Conservation (phyloP, 2,888 invertebrate genomes). For the Eustalomyia histrio region DNA sequence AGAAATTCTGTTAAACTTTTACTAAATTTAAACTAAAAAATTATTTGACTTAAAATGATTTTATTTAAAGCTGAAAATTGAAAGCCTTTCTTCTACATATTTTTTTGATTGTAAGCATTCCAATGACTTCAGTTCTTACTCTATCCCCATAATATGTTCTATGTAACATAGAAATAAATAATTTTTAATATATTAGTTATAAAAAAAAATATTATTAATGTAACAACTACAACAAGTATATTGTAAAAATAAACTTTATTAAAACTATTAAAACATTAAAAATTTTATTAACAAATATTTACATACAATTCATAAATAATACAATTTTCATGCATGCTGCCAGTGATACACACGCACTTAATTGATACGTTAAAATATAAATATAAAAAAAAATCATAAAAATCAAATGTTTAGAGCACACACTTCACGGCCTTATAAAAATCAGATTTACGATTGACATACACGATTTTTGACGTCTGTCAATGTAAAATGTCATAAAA, state of each 20-base stretch:
- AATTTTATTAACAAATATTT: slow-evolving; percentile 75
- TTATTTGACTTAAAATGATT: too few relatives aligned
- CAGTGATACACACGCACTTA: slow-evolving; percentile 12
- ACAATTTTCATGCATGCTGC: slow-evolving; percentile 19
- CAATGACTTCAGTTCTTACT: too few relatives aligned
- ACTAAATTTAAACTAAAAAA: too few relatives aligned
- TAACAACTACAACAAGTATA: background rate
- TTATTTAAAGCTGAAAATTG: too few relatives aligned
- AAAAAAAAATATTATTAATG: too few relatives aligned
- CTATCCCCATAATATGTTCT: too few relatives aligned
- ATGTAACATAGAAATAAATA: background rate
- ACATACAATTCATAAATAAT: slow-evolving; percentile 55
- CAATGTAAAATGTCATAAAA: slow-evolving; percentile 71
- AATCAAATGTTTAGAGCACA: background rate
- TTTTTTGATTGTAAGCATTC: too few relatives aligned
- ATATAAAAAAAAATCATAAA: background rate
- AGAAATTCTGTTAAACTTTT: too few relatives aligned
- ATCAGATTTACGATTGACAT: slow-evolving; percentile 55
- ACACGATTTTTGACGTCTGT: slow-evolving; percentile 61
- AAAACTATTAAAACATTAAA: slow-evolving; percentile 67
- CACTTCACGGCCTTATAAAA: slow-evolving; percentile 45
- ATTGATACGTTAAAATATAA: background rate
- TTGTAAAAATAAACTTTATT: slow-evolving; percentile 48
- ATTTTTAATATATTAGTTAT: background rate
- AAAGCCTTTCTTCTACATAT: too few relatives aligned